Evolutionary conservation across 2,888 invertebrate genomes (phyloP), one percentile per base, ranked within the genome.

Genomic region (Ashinkailepas kermadecensis): DNA sequence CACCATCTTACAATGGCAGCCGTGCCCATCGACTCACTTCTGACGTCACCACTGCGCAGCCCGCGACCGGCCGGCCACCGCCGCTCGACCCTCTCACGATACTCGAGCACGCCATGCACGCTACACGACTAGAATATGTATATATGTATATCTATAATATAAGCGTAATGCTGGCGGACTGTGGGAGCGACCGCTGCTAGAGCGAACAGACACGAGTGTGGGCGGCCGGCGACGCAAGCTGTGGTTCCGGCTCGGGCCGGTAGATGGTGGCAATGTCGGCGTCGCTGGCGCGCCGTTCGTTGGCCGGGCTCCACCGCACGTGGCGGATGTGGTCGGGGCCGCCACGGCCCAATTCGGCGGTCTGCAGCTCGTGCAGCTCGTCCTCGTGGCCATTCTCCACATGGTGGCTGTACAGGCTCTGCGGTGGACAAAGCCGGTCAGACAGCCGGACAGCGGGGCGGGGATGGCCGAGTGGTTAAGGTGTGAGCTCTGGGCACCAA

Each of bases 101-200:
- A 9, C 65, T 65, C 65, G 9, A n/a, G 8, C 65, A 23, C 65
- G 9, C 9, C 9, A n/a, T 13, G 65, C 65, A 9, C n/a, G 23
- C 23, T 65, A 13, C 21, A 8, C 18, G 64, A 8, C 64, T 64
- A 64, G 23, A 39, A 12, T 23, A n/a, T 8, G 23, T 8, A 13
- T 13, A 13, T 10, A 13, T 13, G 67, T 25, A 25, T 25, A 25
- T 25, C 39, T 39, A 25, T 11, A 25, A 13, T 25, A 67, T 67
- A 67, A 67, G 67, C 67, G 67, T 67, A 67, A 25, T 67, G 67
- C 67, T 67, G 67, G 25, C n/a, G 67, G 67, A 39, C 39, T 39
- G 39, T 39, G 39, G 1, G 9, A 25, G 25, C 67, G 12, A 18
- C 3, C 39, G 54, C 9, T 3, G 70, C 39, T 74, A 54, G 23